Conservation (phyloP, 2,888 invertebrate genomes). For the Drosophila buzzatii region DNA sequence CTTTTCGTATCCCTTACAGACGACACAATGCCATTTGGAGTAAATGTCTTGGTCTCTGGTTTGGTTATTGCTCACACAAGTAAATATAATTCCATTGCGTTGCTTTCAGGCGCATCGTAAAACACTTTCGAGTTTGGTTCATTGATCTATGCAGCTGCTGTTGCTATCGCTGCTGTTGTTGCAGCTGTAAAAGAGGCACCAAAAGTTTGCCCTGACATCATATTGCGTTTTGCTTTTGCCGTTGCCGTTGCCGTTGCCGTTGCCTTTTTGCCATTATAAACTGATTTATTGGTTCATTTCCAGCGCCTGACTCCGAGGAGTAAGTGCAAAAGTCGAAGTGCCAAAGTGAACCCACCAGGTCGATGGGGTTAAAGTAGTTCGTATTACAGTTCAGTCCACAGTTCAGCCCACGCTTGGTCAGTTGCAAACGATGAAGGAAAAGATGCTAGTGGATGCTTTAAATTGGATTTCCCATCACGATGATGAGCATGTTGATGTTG, state of each 20-base stretch:
- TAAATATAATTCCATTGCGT: conserved; percentile 60
- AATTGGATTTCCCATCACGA: conserved; percentile 68
- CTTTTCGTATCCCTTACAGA: conserved; percentile 25
- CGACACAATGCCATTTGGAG: conserved; percentile 25
- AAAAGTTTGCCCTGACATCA: conserved; percentile 71
- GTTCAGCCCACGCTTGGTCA: conserved; percentile 11
- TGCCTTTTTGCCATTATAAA: conserved; percentile 73
- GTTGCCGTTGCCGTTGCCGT: conserved; percentile 23
- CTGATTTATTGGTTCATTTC: conserved; percentile 82
- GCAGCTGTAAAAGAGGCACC: conserved; percentile 38
- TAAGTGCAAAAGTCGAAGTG: conserved; percentile 59
- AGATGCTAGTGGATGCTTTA: conserved; percentile 22
- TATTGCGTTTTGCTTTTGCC: conserved; percentile 31
- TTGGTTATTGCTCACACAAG: conserved; percentile 47
- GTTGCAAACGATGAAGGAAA: background rate
- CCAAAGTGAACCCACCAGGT: conserved; percentile 39
- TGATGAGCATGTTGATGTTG: conserved; percentile 54
- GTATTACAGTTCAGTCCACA: conserved; percentile 16
- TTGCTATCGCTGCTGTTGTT: conserved; percentile 13
- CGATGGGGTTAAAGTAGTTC: conserved; percentile 44
- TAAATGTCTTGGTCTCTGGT: conserved; percentile 13
- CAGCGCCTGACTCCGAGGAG: conserved; percentile 47
- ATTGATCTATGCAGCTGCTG: conserved; percentile 59
- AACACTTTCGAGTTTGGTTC: conserved; percentile 49
- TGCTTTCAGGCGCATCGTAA: conserved; percentile 38